A percentile compares a stretch with the other conserved stretches of the same genome.
phyloP scores from a whole-genome alignment of 2,888 invertebrate species.

The Chelonus formosanus region DNA sequence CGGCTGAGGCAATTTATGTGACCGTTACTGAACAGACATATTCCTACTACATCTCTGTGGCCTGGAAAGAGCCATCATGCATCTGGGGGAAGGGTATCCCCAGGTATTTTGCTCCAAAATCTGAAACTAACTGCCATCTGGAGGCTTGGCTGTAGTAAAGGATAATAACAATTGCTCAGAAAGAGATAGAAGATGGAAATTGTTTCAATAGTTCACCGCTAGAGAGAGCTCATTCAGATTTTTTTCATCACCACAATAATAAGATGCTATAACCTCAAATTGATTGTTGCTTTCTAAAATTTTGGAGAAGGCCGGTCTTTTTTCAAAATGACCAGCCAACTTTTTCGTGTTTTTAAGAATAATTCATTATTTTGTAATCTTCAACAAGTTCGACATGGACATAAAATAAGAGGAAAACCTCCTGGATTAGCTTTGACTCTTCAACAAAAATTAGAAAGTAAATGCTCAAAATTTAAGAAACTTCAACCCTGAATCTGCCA shows the following conservation, averaged over 20 bases:
- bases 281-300: too few species aligned
- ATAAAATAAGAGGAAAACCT: constrained; percentile 73
- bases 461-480: too few species aligned
- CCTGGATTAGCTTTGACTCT: constrained; percentile 75
- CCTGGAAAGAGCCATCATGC: constrained; percentile 19
- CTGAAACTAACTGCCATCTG: constrained; percentile 14
- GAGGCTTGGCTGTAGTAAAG: background rate
- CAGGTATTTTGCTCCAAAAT: constrained; percentile 3
- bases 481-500: too few species aligned
- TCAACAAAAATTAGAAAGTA: constrained; percentile 75
- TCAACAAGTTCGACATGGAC: constrained; percentile 63
- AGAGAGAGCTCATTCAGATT: too few species aligned
- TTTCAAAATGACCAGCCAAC: constrained; percentile 40
- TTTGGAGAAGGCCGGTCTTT: background rate
- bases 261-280: too few species aligned
- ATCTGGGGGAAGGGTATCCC: constrained; percentile 15
- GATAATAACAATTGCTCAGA: too few species aligned
- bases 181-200: too few species aligned
- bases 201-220: too few species aligned
- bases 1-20: constrained; percentile 19
- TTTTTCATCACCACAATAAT: too few species aligned
- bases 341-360: constrained; percentile 40
- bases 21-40: constrained; percentile 30
- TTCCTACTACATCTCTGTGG: constrained; percentile 28
- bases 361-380: constrained; percentile 37